Conservation (phyloP, 92 coral and sea anemone genomes). For the Epizoanthus scotinus region DNA sequence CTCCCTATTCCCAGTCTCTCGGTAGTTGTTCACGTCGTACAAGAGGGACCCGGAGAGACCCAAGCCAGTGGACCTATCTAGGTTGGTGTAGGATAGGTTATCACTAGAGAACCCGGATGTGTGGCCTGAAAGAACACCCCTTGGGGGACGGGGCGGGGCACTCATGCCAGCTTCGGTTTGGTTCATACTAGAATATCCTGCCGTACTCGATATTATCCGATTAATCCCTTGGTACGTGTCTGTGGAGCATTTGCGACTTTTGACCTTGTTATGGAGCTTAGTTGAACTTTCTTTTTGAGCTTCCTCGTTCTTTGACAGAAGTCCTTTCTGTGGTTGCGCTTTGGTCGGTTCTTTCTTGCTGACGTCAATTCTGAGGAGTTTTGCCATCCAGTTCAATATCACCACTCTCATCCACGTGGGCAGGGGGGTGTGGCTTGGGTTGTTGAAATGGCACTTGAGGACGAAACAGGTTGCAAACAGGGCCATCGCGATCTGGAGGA, state of each 20-base stretch:
- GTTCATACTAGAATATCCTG: background rate
- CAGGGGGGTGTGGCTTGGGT: constrained; percentile 84
- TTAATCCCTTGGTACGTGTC: constrained; percentile 5
- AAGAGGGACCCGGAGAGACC: constrained; percentile 34
- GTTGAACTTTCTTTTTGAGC: constrained; percentile 7
- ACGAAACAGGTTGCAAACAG: constrained; percentile 86
- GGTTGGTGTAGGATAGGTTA: constrained; percentile 26
- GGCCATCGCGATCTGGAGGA: constrained; percentile 76
- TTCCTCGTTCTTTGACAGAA: constrained; percentile 28
- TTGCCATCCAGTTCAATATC: constrained; percentile 77
- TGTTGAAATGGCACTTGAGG: constrained; percentile 75
- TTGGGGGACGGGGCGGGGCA: constrained; percentile 17
- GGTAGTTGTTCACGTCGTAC: constrained; percentile 38
- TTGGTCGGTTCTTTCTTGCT: constrained; percentile 2
- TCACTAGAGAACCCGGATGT: constrained; percentile 6
- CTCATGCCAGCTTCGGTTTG: constrained; percentile 10
- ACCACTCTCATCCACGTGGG: constrained; percentile 81
- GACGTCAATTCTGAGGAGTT: constrained; percentile 52
- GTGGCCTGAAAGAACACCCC: background rate
- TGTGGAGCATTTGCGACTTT: constrained; percentile 4
- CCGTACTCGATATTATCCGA: constrained; percentile 12
- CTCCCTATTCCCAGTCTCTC: constrained; percentile 21
- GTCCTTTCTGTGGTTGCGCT: background rate
- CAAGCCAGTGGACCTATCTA: constrained; percentile 30
- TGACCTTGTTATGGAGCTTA: constrained; percentile 1